phyloP scores from a whole-genome alignment of 2,888 invertebrate species.

The Microctonus aethiopoides region DNA sequence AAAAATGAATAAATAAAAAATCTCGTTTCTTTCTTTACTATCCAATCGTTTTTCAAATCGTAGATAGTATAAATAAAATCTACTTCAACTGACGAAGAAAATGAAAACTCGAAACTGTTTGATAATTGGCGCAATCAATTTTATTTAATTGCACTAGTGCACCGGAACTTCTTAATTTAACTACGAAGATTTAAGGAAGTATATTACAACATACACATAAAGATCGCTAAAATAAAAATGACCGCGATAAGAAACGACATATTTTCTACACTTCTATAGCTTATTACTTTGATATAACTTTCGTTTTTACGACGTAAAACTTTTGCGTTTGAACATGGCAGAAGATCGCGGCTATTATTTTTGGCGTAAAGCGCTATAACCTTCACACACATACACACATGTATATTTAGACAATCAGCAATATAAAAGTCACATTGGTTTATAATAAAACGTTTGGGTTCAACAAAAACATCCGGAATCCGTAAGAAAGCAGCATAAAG shows the following conservation, averaged over 20 bases:
- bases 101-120: not conserved
- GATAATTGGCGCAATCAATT: not conserved
- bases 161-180: not conserved
- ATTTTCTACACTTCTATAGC: constrained; percentile 1
- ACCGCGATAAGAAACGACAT: constrained; percentile 47
- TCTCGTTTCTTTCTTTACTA: not conserved
- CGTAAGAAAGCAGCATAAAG: constrained; percentile 41
- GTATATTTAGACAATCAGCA: constrained; percentile 13
- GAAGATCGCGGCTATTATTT: constrained; percentile 49
- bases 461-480: constrained; percentile 54
- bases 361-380: constrained; percentile 35
- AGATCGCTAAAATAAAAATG: constrained; percentile 13
- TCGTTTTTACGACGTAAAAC: constrained; percentile 53
- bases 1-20: not conserved
- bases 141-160: not conserved
- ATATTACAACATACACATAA: not conserved
- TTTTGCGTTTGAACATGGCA: constrained; percentile 37
- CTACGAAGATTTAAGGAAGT: not conserved
- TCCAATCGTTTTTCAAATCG: no score
- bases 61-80: no score
- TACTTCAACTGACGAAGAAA: no score
- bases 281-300: constrained; percentile 43
- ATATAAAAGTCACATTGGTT: not conserved
- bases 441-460: constrained; percentile 29
- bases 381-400: constrained; percentile 7